phyloP scores from a whole-genome alignment of 2,113 vertebrate species.

The Tonatia bakeri region DNA sequence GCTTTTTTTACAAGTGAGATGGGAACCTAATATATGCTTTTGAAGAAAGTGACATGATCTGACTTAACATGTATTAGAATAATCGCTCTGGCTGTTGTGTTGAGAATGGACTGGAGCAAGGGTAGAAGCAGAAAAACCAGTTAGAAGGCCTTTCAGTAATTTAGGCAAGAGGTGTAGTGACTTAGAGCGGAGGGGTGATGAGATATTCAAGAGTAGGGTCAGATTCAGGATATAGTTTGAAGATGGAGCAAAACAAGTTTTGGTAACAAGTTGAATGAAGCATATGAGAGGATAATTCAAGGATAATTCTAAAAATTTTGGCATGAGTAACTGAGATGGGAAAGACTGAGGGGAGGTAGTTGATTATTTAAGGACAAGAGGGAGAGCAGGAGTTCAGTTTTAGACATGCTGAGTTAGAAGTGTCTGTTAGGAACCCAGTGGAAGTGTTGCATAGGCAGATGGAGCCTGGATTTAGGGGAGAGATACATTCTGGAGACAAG shows the following conservation, averaged over 20 bases:
- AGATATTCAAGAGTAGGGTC: neutral
- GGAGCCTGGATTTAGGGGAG: neutral
- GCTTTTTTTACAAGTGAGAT: neutral
- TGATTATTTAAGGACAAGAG: neutral
- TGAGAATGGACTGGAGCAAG: neutral
- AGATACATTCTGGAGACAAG: neutral
- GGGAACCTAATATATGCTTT: neutral
- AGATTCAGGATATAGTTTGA: constrained; percentile 16
- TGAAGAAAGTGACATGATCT: neutral
- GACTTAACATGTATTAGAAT: neutral
- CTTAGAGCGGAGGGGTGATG: neutral
- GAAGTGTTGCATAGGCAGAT: neutral
- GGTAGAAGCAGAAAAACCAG: neutral
- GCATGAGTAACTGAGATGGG: neutral
- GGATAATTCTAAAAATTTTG: neutral
- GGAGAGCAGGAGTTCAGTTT: neutral
- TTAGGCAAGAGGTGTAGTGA: neutral
- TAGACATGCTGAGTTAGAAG: neutral
- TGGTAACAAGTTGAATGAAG: neutral
- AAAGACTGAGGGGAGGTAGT: neutral
- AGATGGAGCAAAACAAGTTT: neutral
- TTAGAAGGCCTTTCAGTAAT: neutral
- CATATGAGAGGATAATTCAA: neutral
- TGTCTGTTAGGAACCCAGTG: neutral
- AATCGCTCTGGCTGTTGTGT: neutral